phyloP scores from a whole-genome alignment of 2,797 vertebrate genomes.

The Eulemur mongoz region DNA sequence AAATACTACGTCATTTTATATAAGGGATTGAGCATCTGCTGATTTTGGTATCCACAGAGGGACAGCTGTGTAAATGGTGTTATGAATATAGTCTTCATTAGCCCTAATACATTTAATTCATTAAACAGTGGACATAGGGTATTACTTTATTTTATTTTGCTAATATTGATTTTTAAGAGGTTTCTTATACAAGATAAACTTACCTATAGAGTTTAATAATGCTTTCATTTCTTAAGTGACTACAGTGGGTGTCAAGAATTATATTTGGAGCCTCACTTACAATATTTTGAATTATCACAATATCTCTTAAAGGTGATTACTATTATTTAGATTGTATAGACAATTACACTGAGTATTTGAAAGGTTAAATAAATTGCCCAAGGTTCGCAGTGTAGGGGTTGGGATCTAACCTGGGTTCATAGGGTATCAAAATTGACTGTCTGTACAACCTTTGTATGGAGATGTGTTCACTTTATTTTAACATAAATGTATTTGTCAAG shows the following conservation, averaged over 20 bases:
- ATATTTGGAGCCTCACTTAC: background rate
- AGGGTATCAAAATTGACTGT: background rate
- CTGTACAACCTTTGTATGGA: background rate
- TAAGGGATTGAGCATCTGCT: background rate
- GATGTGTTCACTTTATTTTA: conserved; percentile 43
- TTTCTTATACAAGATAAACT: background rate
- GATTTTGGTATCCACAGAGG: background rate
- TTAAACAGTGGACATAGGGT: conserved; percentile 21
- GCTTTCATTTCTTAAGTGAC: background rate
- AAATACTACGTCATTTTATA: background rate
- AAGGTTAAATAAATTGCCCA: background rate
- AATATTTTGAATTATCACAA: conserved; percentile 30
- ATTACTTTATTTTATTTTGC: conserved; percentile 41
- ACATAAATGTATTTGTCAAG: conserved; percentile 70
- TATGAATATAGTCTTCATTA: background rate
- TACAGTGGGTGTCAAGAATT: background rate
- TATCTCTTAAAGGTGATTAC: conserved; percentile 1
- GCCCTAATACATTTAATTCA: background rate
- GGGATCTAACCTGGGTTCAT: background rate
- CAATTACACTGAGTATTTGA: conserved; percentile 9
- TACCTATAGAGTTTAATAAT: conserved; percentile 22
- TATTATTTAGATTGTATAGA: conserved; percentile 17
- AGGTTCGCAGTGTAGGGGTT: conserved; percentile 24
- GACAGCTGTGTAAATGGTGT: background rate
- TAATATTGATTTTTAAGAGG: background rate